Base-by-base conservation (phyloP, 2,113 vertebrate genomes). In the Merops nubicus region DNA sequence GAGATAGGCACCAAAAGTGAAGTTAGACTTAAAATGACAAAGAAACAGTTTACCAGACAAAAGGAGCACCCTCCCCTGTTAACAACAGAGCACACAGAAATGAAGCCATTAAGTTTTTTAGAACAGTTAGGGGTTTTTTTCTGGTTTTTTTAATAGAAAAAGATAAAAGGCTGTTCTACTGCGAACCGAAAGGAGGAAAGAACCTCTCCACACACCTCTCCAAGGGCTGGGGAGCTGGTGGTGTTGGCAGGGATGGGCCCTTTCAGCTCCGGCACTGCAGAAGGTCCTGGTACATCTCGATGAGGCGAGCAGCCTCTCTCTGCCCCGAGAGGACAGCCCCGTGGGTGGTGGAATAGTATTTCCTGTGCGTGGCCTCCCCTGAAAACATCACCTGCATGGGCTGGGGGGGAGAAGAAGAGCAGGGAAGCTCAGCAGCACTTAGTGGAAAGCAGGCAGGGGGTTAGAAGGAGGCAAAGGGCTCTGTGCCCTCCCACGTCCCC, bases 321-420 rank as follows among this genome's bases (percentile, higher is more conserved):
- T 99, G 99, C 93, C 99, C 99, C 28, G 99, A 99, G 90, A 99
- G 98, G 98, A 99, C 98, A 99, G 99, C 99, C 98, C 99, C 99
- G 78, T 99, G 99, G 96, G 99, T 99, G 36, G 99, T 99, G 98
- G 99, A 99, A 98, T 99, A 99, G 98, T 99, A 99, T 97, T 99
- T 99, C 97, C 99, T 98, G 98, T 99, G 99, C 47, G 99, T 99
- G 96, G 99, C 99, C 98, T 99, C 99, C 34, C 99, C 99, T 2
- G 99, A 99, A 89, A 99, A 99, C 98, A 99, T 98, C 98, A 99
- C 99, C 98, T 99, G 99, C 98, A 99, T 98, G 56, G 98, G 99
- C 99, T 99, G 98, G 76, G 95, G 43, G 50, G 53, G 45, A 26
- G 10, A 36, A 78, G 68, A 86, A 4, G 51, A 68, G 20, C 6